phyloP scores from a whole-genome alignment of 2,113 vertebrate species.

The Myodes glareolus region DNA sequence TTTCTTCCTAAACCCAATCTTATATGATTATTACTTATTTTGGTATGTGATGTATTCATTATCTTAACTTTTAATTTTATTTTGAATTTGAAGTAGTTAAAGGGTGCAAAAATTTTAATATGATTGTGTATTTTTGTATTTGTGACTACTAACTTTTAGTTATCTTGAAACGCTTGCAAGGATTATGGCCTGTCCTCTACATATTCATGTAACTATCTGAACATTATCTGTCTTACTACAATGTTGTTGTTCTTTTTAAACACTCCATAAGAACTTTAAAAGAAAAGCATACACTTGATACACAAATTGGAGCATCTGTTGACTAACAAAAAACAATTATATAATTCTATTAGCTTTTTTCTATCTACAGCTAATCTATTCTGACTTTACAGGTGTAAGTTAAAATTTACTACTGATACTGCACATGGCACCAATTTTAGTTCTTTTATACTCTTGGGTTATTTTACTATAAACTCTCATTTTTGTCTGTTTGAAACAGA shows the following conservation, averaged over 20 bases:
- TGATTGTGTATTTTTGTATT: background rate
- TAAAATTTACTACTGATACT: background rate
- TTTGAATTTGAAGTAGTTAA: constrained; percentile 10
- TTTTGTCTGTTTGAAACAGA: background rate
- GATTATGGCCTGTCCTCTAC: background rate
- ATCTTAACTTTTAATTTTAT: background rate
- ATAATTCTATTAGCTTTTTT: background rate
- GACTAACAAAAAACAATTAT: background rate
- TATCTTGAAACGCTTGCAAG: background rate
- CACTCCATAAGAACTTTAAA: background rate
- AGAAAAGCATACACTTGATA: background rate
- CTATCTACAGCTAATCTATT: background rate
- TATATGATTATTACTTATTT: background rate
- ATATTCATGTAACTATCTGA: background rate
- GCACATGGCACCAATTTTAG: background rate
- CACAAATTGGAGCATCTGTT: background rate
- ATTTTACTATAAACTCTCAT: background rate
- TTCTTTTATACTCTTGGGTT: background rate
- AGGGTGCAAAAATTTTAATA: background rate
- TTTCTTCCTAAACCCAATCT: background rate
- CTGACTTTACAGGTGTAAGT: background rate
- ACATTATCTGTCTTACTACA: background rate
- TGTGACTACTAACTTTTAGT: background rate
- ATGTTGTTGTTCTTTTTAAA: background rate
- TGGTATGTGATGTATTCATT: background rate